Evolutionary conservation across 2,888 invertebrate genomes (phyloP), one percentile per base, ranked within the genome.

Genomic region (Elegia similella): DNA sequence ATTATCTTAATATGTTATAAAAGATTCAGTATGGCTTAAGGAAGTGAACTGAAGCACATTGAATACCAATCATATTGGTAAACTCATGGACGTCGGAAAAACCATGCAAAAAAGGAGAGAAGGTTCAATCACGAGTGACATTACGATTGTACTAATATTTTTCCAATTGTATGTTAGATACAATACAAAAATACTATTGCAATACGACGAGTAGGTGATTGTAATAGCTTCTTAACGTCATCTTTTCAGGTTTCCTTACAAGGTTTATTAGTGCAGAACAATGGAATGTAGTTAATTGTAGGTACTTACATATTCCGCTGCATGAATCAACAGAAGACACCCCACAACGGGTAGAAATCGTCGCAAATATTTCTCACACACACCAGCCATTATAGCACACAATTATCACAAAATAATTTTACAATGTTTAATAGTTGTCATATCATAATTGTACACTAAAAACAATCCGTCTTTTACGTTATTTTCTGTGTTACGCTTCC

Each of bases 271-370:
- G 72, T 61, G 68, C 72, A 69, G 66, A 77, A 75, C 72, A 68
- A 72, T 66, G 62, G 63, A 72, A 69, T 66, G 63, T 63, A 73
- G 70, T 63, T 60, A 72, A 60, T 60, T 57, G 47, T 56, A 61
- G 65, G 60, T 60, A 82, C 82, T 82, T 78, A 82, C 82, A 70
- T 80, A 69, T 78, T 80, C 72, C 63, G 71, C 71, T 70, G 80
- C 57, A 62, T 72, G 67, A 67, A 80, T 63, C 62, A 79, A 62
- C 60, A 78, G 67, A 64, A 81, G 68, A 68, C 68, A 76, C 67
- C 78, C 80, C 62, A 75, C 63, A 62, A 77, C 62, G 66, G 72
- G 67, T 65, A 80, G 70, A 73, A 71, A 73, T 70, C 74, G 70
- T 60, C 68, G 72, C 61, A 69, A 65, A 64, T 65, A 66, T 59